Evolutionary conservation across 2,888 invertebrate genomes (phyloP).

Genomic region (Drosophila fungiperda): DNA sequence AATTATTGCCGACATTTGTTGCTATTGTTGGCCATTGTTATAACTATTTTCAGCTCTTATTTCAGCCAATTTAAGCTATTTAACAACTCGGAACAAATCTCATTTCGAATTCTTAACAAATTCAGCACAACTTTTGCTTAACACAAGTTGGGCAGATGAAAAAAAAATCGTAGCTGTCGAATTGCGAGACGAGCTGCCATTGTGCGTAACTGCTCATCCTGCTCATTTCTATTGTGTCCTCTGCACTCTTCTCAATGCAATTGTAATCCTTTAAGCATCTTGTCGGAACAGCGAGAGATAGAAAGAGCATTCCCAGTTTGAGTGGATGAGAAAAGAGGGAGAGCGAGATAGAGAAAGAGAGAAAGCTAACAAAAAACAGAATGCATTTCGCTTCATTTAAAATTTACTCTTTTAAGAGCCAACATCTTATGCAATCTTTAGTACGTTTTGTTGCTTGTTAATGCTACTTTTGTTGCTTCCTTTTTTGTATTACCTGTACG

Average conservation of each 20-base stretch:
- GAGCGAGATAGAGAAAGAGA: background rate
- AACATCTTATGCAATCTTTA: slow-evolving; percentile 57
- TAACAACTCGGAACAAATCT: slow-evolving; percentile 20
- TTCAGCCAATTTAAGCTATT: slow-evolving; percentile 37
- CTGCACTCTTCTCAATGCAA: slow-evolving; percentile 51
- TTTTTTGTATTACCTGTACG: background rate
- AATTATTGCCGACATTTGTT: slow-evolving; percentile 38
- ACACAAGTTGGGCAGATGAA: background rate
- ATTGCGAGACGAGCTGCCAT: slow-evolving; percentile 32
- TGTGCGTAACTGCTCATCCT: slow-evolving; percentile 43
- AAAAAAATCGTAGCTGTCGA: background rate
- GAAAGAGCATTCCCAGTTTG: background rate
- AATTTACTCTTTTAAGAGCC: slow-evolving; percentile 58
- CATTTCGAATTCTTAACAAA: slow-evolving; percentile 22
- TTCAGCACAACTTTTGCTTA: slow-evolving; percentile 25
- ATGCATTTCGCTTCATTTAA: slow-evolving; percentile 72
- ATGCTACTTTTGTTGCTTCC: slow-evolving; percentile 30
- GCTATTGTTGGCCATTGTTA: slow-evolving; percentile 25
- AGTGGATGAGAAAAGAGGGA: background rate
- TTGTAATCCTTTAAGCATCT: slow-evolving; percentile 74
- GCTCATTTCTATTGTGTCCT: slow-evolving; percentile 30
- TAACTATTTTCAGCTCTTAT: slow-evolving; percentile 7
- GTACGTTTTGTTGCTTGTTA: slow-evolving; percentile 47
- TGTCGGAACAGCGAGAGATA: slow-evolving; percentile 44
- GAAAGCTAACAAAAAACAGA: slow-evolving; percentile 9